phyloP scores from a whole-genome alignment of 2,888 invertebrate genomes.

The Hemicrepidius hirtus region DNA sequence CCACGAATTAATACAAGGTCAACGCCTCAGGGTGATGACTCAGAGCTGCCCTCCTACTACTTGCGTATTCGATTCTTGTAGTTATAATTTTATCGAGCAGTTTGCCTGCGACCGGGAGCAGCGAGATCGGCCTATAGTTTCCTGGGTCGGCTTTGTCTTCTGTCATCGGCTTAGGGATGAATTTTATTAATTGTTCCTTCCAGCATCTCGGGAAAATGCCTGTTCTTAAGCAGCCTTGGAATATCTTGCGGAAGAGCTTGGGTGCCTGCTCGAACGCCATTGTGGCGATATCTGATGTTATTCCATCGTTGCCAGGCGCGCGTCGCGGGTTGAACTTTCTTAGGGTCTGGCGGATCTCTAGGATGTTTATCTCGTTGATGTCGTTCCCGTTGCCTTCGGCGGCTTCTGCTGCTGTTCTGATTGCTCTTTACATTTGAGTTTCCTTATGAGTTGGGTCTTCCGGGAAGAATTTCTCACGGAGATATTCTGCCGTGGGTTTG shows the following conservation, averaged over 20 bases:
- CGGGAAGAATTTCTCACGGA: neutral
- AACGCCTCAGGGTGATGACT: too few relatives aligned
- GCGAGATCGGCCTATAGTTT: slow-evolving; percentile 34
- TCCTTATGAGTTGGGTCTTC: neutral
- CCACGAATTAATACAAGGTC: too few relatives aligned
- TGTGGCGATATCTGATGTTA: neutral
- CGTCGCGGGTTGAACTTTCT: neutral
- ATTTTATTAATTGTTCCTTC: neutral
- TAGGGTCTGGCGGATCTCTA: neutral
- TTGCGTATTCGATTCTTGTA: neutral
- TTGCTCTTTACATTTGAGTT: neutral
- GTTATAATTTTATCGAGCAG: neutral
- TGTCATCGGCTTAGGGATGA: neutral
- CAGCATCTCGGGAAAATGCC: neutral
- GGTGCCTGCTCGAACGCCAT: neutral
- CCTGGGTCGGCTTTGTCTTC: neutral
- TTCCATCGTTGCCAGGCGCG: neutral
- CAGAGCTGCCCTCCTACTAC: too few relatives aligned
- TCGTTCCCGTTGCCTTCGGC: neutral
- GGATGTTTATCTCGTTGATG: neutral
- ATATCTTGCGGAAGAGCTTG: neutral
- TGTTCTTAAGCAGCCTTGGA: neutral
- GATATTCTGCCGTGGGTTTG: neutral
- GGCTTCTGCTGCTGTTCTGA: neutral
- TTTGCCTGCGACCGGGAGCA: slow-evolving; percentile 24